A percentile compares a stretch with the other conserved stretches of the same genome.
Conservation (phyloP, 1,140 invertebrate species). For the Eumeta japonica region DNA sequence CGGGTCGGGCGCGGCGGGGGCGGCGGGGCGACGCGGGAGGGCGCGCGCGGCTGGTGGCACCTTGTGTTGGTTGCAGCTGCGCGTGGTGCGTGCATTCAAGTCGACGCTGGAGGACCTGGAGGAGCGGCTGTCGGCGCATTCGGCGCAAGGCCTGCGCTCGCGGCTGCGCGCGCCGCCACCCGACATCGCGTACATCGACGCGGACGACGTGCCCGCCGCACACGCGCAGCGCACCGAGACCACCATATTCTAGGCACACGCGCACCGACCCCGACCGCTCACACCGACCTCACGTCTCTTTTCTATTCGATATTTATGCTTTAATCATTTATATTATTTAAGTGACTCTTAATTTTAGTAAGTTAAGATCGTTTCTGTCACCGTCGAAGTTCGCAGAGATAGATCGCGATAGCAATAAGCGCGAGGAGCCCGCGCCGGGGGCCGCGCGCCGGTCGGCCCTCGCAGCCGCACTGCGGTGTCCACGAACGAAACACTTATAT, state of each 20-base stretch:
- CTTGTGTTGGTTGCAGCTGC: constrained; percentile 88
- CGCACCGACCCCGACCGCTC: constrained; percentile 31
- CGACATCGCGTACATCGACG: constrained; percentile 92
- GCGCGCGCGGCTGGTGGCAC: constrained; percentile 13
- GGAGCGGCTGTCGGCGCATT: constrained; percentile 96
- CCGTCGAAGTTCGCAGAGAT: constrained; percentile 36
- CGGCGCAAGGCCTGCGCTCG: constrained; percentile 94
- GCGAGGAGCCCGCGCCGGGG: constrained; percentile 24
- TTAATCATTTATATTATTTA: constrained; percentile 13
- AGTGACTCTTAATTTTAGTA: constrained; percentile 19
- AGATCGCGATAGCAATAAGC: constrained; percentile 44
- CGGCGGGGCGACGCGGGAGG: constrained; percentile 14
- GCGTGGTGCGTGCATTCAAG: constrained; percentile 99
- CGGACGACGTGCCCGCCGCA: constrained; percentile 71
- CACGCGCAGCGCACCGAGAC: constrained; percentile 51
- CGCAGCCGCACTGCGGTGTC: no score
- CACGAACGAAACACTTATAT: no score
- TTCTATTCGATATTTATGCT: constrained; percentile 16
- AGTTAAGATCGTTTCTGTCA: constrained; percentile 33
- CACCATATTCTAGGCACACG: constrained; percentile 54
- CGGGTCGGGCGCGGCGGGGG: constrained; percentile 10
- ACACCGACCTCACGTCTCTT: constrained; percentile 26
- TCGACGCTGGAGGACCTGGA: constrained; percentile 99
- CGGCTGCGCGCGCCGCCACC: constrained; percentile 81
- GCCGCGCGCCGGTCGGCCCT: no score